phyloP scores from a whole-genome alignment of 2,797 vertebrate genomes.

The Scleropages formosus region DNA sequence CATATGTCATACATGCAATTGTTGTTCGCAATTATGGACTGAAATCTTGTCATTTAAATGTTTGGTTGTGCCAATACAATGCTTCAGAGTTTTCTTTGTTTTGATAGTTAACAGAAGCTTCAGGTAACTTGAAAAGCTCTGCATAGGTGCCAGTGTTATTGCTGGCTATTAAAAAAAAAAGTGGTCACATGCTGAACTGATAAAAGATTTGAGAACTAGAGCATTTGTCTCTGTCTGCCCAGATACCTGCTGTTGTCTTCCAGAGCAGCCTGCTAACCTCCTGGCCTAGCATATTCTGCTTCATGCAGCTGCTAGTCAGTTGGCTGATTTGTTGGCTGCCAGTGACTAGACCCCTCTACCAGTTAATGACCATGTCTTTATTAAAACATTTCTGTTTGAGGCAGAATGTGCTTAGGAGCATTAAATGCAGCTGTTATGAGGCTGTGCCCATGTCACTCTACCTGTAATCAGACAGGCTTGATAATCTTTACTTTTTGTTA shows the following conservation, averaged over 20 bases:
- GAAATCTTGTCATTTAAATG: neutral
- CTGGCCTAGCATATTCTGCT: too few species aligned
- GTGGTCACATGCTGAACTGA: too few species aligned
- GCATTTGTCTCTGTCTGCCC: too few species aligned
- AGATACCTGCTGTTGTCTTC: too few species aligned
- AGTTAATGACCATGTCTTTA: conserved; percentile 1
- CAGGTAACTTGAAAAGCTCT: neutral
- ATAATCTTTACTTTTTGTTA: conserved; percentile 8
- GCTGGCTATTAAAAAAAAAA: too few species aligned
- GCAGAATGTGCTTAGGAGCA: neutral
- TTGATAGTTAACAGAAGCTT: neutral
- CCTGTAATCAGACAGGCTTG: conserved; percentile 23
- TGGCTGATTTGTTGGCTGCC: too few species aligned
- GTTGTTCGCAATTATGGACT: neutral
- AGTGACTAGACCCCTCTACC: too few species aligned
- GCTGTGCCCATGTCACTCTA: conserved; percentile 5
- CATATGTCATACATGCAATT: neutral
- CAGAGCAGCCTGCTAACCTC: too few species aligned
- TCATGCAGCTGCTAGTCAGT: too few species aligned
- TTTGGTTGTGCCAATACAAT: neutral
- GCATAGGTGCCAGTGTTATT: too few species aligned
- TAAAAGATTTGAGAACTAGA: too few species aligned
- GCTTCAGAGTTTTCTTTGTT: neutral
- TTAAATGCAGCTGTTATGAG: conserved; percentile 20
- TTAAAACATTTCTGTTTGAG: neutral